Evolutionary conservation across 2,113 vertebrate genomes (phyloP), one percentile per base, ranked within the genome.

Genomic region (Nycticorax nycticorax): DNA sequence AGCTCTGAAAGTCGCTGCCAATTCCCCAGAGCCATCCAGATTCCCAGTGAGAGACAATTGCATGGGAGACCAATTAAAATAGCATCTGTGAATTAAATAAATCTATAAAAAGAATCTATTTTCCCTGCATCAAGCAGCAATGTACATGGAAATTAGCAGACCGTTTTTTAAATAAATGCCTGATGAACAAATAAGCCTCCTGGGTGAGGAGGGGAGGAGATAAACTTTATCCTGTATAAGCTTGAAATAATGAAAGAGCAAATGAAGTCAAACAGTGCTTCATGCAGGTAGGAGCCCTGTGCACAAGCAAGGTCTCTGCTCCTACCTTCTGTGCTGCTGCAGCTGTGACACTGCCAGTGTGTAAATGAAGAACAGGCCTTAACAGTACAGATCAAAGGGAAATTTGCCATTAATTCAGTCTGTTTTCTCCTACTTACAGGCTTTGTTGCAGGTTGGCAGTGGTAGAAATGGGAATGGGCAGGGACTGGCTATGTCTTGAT

Each of bases 1-100:
- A 92, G 92, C 92, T 95, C 32, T 84, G 79, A 48, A 93, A 86
- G 88, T 94, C 7, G 1, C 76, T 96, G 92, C 93, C 93, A 60
- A 55, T 91, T 95, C 95, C 82, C 88, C 60, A 86, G 85, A 95
- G 95, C 86, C 50, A 69, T 77, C 50, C 86, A 79, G 84, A 64
- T 89, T 89, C 77, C 80, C 62, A 92, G 77, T 69, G 89, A 92
- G 92, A 95, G 69, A 82, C 77, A 82, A 78, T 57, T 33, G 67
- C 57, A 83, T 47, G 63, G 35, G 77, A 92, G 66, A 89, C 89
- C 94, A 97, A 96, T 97, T 97, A 95, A 91, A 92, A 92, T 82
- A 96, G 89, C 74, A 89, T 89, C 85, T 96, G 80, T 79, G 86
- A 95, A 93, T 96, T 94, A 93, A 96, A 96, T 78, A 89, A 87